A percentile compares a stretch with the other conserved stretches of the same genome.
Conservation (phyloP, 2,113 vertebrate species). For the Sclerurus mexicanus region DNA sequence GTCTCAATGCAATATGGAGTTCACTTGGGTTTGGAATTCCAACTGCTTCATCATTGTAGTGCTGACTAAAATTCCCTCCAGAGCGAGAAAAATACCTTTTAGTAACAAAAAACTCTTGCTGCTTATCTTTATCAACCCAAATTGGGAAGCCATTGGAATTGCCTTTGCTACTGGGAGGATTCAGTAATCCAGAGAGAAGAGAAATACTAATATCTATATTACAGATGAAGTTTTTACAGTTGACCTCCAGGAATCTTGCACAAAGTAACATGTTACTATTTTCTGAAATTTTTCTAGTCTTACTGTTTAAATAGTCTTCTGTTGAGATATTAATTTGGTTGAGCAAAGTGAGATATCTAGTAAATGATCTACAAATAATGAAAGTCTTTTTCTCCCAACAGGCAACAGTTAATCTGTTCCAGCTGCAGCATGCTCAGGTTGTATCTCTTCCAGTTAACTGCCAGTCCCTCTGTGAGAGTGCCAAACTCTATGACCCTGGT, state of each 20-base stretch:
- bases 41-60: not conserved
- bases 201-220: not conserved
- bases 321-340: not conserved
- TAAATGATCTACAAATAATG: not conserved
- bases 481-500: conserved; percentile 94
- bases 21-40: not conserved
- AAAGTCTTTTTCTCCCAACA: conserved; percentile 38
- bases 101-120: not conserved
- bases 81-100: not conserved
- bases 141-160: not conserved
- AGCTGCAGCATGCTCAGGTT: conserved; percentile 92
- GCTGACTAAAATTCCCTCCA: not conserved
- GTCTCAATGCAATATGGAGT: fast-evolving
- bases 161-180: not conserved
- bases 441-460: conserved; percentile 88
- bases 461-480: conserved; percentile 89
- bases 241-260: not conserved
- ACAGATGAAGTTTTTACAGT: not conserved
- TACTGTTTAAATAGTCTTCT: not conserved
- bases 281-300: not conserved
- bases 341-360: not conserved
- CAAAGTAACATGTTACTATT: not conserved
- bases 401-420: conserved; percentile 97
- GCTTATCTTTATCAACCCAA: not conserved
- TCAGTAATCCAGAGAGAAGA: not conserved